These are phyloP conservation scores for Urophycis tenuis DNA, from an alignment of 2,797 vertebrate species.

Conservation along the genomic window DNA sequence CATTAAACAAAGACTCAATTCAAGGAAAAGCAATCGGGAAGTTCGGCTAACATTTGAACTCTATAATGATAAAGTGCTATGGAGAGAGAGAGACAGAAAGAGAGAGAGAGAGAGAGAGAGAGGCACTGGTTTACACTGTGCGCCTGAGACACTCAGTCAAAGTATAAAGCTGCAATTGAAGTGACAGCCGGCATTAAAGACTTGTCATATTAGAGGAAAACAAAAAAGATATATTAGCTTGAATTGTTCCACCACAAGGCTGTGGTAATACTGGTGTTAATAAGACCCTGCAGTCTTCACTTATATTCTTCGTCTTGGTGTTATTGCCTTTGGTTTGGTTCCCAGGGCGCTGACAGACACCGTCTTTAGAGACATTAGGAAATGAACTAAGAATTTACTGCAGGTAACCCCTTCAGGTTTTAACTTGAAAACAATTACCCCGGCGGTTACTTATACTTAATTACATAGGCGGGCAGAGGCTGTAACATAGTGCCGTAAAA, in stretches of 20 bases:
- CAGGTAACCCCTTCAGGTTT: slow-evolving; percentile 37
- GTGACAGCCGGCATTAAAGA: neutral
- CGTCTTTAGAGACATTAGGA: slow-evolving; percentile 26
- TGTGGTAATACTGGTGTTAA: neutral
- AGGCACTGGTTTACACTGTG: neutral
- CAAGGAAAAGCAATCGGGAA: slow-evolving; percentile 30
- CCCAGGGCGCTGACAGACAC: neutral
- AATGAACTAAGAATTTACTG: slow-evolving; percentile 24
- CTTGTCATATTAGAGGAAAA: neutral
- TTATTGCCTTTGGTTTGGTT: neutral
- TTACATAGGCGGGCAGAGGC: slow-evolving; percentile 35
- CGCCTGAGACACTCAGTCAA: neutral
- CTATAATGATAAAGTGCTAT: neutral
- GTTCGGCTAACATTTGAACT: slow-evolving; percentile 12
- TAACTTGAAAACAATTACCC: slow-evolving; percentile 51
- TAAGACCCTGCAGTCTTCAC: neutral
- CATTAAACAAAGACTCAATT: slow-evolving; percentile 38
- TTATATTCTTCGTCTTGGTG: neutral
- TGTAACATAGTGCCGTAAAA: slow-evolving; percentile 15
- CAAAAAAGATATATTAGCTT: slow-evolving; percentile 2
- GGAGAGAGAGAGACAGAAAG: neutral
- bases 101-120: neutral
- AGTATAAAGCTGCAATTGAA: slow-evolving; percentile 1
- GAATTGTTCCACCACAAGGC: neutral
- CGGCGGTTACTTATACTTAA: slow-evolving; percentile 38